phyloP scores from a whole-genome alignment of 1,140 invertebrate species.

The Rhynchophorus ferrugineus region DNA sequence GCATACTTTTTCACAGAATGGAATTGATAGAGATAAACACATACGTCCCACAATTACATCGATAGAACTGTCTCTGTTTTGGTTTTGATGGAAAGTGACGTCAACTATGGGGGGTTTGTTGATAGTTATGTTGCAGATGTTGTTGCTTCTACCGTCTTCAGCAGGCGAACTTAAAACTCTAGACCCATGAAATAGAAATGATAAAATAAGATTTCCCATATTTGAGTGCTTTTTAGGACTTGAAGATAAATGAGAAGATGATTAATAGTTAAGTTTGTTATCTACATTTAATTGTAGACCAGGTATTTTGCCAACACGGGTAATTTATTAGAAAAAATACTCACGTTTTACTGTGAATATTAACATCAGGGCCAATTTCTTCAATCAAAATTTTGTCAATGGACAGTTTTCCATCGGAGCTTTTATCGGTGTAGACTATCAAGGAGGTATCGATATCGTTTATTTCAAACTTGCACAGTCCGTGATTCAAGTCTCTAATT shows the following conservation, averaged over 20 bases:
- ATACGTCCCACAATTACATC: constrained; percentile 66
- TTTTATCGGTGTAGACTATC: constrained; percentile 61
- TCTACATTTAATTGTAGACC: too few species aligned
- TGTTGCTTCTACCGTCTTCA: constrained; percentile 48
- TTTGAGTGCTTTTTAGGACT: background rate
- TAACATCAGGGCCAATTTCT: constrained; percentile 60
- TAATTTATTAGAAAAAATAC: background rate
- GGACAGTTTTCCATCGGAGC: constrained; percentile 63
- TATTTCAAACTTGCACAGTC: constrained; percentile 61
- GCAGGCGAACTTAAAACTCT: constrained; percentile 36
- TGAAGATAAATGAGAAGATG: too few species aligned
- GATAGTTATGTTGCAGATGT: constrained; percentile 53
- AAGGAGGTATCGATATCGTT: constrained; percentile 58
- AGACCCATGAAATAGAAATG: constrained; percentile 11
- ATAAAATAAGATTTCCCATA: background rate
- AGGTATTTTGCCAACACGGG: background rate
- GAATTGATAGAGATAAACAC: constrained; percentile 62
- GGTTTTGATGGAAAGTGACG: constrained; percentile 54
- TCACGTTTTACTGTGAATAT: constrained; percentile 34
- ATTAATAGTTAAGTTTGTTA: too few species aligned
- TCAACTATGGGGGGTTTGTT: constrained; percentile 61
- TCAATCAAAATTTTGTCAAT: constrained; percentile 61
- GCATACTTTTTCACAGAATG: constrained; percentile 58
- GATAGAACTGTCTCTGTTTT: constrained; percentile 53
- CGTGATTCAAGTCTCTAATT: constrained; percentile 63